phyloP scores from a whole-genome alignment of 23 tunicate species.

The Ascidia mentula region DNA sequence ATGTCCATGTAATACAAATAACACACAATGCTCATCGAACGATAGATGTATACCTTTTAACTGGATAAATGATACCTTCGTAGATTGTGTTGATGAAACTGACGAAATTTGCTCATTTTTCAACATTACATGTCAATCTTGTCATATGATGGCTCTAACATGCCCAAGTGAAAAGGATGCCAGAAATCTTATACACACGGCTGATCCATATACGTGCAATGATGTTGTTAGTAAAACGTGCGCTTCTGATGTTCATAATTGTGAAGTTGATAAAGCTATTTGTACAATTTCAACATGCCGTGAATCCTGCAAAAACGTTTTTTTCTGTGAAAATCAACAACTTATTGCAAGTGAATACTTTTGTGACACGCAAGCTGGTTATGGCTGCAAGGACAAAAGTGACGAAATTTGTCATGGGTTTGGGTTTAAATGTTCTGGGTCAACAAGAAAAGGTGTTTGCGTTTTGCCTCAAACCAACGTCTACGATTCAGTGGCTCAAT shows the following conservation, averaged over 20 bases:
- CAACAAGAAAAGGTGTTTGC: not conserved
- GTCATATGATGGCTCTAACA: not conserved
- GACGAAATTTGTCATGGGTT: not conserved
- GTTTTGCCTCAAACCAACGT: constrained; percentile 8
- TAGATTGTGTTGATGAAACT: not conserved
- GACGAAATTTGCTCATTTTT: not conserved
- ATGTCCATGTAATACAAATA: not conserved
- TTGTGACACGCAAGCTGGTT: not conserved
- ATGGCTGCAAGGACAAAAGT: not conserved
- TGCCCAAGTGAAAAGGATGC: not conserved
- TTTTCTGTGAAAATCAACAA: constrained; percentile 1
- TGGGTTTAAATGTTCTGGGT: constrained; percentile 1
- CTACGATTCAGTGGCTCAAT: not conserved
- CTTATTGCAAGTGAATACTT: not conserved
- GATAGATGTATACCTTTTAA: not conserved
- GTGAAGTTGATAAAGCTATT: not conserved
- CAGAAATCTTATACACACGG: not conserved
- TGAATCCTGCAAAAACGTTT: not conserved
- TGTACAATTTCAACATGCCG: not conserved
- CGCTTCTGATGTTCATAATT: not conserved
- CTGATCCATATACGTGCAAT: not conserved
- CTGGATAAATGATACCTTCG: not conserved
- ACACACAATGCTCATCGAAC: not conserved
- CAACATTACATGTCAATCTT: not conserved
- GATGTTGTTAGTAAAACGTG: not conserved